Percentiles rank a stretch among this genome's conserved stretches.
These are phyloP conservation scores for Aradophagus sp. DNA, from an alignment of 1,140 invertebrate species.

Conservation along the genomic window DNA sequence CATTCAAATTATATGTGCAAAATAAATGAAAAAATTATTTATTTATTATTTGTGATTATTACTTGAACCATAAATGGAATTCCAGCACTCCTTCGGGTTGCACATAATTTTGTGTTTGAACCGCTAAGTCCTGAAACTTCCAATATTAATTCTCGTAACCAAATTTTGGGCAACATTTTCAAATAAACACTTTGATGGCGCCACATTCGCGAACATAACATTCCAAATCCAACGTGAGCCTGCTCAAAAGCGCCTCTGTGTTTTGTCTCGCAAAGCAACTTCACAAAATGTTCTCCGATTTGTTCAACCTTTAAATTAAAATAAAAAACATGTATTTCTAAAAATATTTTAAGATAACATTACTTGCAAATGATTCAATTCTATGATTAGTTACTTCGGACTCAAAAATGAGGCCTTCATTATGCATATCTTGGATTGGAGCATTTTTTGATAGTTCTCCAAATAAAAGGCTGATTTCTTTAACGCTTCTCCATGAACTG, in stretches of 20 bases:
- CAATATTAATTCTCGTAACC: conserved; percentile 81
- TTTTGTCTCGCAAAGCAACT: conserved; percentile 86
- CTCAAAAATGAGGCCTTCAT: conserved; percentile 2
- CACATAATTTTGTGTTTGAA: conserved; percentile 79
- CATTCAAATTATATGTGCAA: neutral
- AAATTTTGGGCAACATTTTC: conserved; percentile 80
- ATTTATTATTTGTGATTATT: conserved; percentile 31
- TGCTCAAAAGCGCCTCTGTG: conserved; percentile 97
- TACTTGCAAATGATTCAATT: too few species aligned
- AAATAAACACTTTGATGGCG: conserved; percentile 68
- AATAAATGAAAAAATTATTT: too few species aligned
- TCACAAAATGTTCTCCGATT: conserved; percentile 84
- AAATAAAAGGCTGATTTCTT: conserved; percentile 81
- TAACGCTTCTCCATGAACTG: conserved; percentile 91
- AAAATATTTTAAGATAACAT: too few species aligned
- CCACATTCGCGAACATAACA: conserved; percentile 82
- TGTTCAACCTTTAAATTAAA: conserved; percentile 70
- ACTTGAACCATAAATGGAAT: conserved; percentile 93
- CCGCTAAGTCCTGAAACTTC: conserved; percentile 76
- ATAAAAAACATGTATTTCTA: neutral
- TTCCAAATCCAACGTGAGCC: conserved; percentile 91
- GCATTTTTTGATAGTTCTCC: conserved; percentile 73
- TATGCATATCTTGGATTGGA: too few species aligned
- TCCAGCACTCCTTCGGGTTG: conserved; percentile 92
- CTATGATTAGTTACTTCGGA: too few species aligned